Evolutionary conservation across 2,888 invertebrate species (phyloP), one percentile per base, ranked within the genome.

Genomic region (Epicampocera succincta): DNA sequence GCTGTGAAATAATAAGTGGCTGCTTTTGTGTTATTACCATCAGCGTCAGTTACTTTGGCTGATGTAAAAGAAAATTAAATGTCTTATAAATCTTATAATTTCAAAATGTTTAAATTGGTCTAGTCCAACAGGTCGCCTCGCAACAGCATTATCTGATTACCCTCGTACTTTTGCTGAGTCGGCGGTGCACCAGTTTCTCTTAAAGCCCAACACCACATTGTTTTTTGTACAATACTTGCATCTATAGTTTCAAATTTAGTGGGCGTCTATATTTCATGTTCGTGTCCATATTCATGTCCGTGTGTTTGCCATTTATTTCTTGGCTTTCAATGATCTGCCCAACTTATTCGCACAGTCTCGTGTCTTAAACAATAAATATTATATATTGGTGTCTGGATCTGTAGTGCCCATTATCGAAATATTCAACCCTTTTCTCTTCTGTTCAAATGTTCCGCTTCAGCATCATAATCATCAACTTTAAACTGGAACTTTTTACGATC

Each of bases 321-420:
- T 48, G 40, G 5, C 40, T 63, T 60, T 52, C 42, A 40, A n/a
- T 74, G 46, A 61, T 69, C 74, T 42, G 54, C 44, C 50, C 65
- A 54, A 25, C 46, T 61, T 44, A 33, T 60, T 80, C 74, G 54
- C 60, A 60, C 74, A 54, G 82, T 75, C 48, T 78, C 78, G 78
- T 82, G 71, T 74, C 72, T 40, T 61, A 82, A 82, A 71, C 78
- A 65, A 75, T 82, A 78, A 82, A 74, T 66, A 52, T 82, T 81
- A 78, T 82, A 78, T 82, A 82, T 82, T 56, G 33, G 25, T 71
- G 40, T 82, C 46, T 78, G 69, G n/a, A 65, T 38, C 38, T 58
- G 17, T 52, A 38, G 44, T 17, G 12, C 50, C 58, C 69, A 52
- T 48, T 61, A n/a, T 15, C 48, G 11, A 74, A 69, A 13, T 38